Base-by-base conservation (phyloP, 2,888 invertebrate species). In the Petrolisthes manimaculis region DNA sequence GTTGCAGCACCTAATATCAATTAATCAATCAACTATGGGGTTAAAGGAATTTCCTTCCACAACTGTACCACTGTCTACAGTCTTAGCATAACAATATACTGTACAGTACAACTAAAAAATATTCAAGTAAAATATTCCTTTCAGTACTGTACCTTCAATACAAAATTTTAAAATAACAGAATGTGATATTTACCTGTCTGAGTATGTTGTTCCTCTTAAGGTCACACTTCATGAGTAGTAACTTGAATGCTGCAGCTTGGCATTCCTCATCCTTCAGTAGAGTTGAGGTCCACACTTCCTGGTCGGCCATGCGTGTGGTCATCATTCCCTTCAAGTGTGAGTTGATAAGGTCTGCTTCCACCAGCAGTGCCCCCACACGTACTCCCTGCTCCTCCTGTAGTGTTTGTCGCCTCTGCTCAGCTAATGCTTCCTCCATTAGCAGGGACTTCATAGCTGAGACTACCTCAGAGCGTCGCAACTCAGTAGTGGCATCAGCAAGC, bases 181-280 rank as follows among this genome's bases (percentile, higher is more conserved):
- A 61, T 9, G 71, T n/a, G n/a, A 71, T 2, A 6, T 83, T 87
- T 24, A 90, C 90, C 89, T 90, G 90, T 83, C 90, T 81, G 56
- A 90, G 80, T 24, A 90, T 86, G 67, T 82, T 90, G 71, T 83
- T 87, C 18, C 90, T 54, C 84, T 90, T 89, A 6, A 90, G 81
- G 55, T 90, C 90, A 84, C 61, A 87, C 61, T 89, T 90, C 54
- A 90, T 83, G 18, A 90, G 86, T 24, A 90, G 82, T 8, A 90
- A 77, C 74, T 87, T 90, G 81, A 90, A 90, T 37, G 90, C 90
- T 55, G 87, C 90, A 21, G 88, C 90, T 51, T 89, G 89, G 51
- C 87, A 89, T 51, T 82, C 83, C 85, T 90, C 89, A 75, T 90
- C 90, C 71, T 90, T 74, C n/a, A 90, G 75, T 5, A 90, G 74